Conservation (phyloP, 2,797 vertebrate genomes). For the Lutjanus campechanus region DNA sequence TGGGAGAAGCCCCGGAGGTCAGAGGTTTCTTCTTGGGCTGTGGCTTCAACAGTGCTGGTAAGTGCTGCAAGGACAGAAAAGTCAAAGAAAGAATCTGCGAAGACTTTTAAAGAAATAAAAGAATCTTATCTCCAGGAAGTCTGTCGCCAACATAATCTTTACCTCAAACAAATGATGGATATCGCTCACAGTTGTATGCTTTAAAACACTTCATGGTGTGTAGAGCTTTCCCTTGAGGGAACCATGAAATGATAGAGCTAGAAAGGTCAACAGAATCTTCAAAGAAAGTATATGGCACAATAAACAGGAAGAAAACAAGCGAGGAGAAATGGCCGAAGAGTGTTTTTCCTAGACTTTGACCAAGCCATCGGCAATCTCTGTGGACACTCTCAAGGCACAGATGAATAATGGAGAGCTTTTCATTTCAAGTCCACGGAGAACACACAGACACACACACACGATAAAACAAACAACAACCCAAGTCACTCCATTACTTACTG, state of each 20-base stretch:
- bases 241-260: slow-evolving; percentile 1
- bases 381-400: slow-evolving; percentile 47
- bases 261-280: slow-evolving; percentile 22
- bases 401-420: slow-evolving; percentile 69
- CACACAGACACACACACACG: slow-evolving; percentile 19
- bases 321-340: slow-evolving; percentile 11
- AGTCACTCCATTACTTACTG: slow-evolving; percentile 42
- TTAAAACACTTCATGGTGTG: neutral
- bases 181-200: neutral
- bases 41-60: slow-evolving; percentile 98
- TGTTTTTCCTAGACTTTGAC: slow-evolving; percentile 39
- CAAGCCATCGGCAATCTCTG: slow-evolving; percentile 29
- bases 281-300: neutral
- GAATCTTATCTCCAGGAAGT: neutral
- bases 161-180: neutral
- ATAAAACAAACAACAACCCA: slow-evolving; percentile 33
- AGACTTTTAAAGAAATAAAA: neutral
- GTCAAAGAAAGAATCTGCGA: neutral
- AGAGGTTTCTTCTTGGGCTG: slow-evolving; percentile 97
- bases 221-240: neutral
- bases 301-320: slow-evolving; percentile 21
- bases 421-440: slow-evolving; percentile 28
- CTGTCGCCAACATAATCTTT: neutral
- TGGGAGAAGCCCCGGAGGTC: slow-evolving; percentile 96
- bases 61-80: slow-evolving; percentile 20